phyloP scores from a whole-genome alignment of 1,140 invertebrate genomes.

The Phortica variegata region DNA sequence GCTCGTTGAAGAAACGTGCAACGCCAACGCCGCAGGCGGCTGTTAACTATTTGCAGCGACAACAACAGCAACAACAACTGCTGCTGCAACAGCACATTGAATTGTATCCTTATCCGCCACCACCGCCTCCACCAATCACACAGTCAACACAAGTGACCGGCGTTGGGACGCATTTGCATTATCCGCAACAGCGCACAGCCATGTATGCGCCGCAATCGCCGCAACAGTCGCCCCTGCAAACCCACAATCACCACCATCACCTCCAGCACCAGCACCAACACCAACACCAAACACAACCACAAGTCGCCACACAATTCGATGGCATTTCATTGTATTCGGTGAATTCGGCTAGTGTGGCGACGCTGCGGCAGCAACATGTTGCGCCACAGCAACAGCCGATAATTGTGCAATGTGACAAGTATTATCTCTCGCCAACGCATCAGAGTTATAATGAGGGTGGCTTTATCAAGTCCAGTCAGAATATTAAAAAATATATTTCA shows the following conservation, averaged over 20 bases:
- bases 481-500: slow-evolving; percentile 50
- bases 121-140: too few species aligned
- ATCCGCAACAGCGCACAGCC: slow-evolving; percentile 8
- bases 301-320: slow-evolving; percentile 22
- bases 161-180: too few species aligned
- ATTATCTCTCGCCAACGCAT: slow-evolving; percentile 50
- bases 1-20: slow-evolving; percentile 39
- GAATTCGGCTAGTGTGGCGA: slow-evolving; percentile 51
- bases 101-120: too few species aligned
- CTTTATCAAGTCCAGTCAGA: slow-evolving; percentile 53
- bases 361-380: slow-evolving; percentile 38
- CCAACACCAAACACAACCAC: slow-evolving; percentile 4
- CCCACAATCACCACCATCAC: not conserved
- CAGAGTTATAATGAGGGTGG: slow-evolving; percentile 48
- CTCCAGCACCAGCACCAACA: slow-evolving; percentile 3
- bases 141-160: too few species aligned
- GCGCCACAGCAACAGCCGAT: slow-evolving; percentile 47
- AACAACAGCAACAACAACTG: slow-evolving; percentile 18
- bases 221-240: not conserved
- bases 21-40: slow-evolving; percentile 28
- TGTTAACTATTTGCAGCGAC: not conserved
- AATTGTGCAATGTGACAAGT: slow-evolving; percentile 51
- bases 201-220: too few species aligned
- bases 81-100: slow-evolving; percentile 12
- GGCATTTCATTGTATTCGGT: slow-evolving; percentile 48